A percentile compares a stretch with the other conserved stretches of the same genome.
These are phyloP conservation scores for Leucoma salicis DNA, from an alignment of 2,888 invertebrate genomes.

Conservation along the genomic window DNA sequence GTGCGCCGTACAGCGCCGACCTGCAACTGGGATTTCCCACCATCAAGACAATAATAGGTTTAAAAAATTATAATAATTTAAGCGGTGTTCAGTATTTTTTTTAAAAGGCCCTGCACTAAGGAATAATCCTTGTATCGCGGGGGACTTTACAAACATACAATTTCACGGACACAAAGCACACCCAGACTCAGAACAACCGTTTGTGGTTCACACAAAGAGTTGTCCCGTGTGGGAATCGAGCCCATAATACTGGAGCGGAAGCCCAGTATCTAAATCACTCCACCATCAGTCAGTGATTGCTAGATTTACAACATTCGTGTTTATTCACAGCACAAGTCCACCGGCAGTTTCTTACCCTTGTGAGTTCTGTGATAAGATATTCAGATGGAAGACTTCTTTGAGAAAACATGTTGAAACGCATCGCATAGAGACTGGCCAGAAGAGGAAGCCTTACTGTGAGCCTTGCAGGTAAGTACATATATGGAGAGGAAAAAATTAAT, in stretches of 20 bases:
- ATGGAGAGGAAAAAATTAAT: too few relatives aligned
- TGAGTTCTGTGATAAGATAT: constrained; percentile 56
- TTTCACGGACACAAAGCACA: too few relatives aligned
- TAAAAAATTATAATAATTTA: too few relatives aligned
- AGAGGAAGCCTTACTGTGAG: constrained; percentile 64
- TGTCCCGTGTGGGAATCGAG: neutral
- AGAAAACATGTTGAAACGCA: constrained; percentile 66
- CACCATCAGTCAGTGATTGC: neutral
- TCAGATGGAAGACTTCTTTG: constrained; percentile 66
- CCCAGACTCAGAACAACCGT: too few relatives aligned
- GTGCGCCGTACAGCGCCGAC: too few relatives aligned
- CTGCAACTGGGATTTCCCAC: too few relatives aligned
- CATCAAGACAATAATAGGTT: too few relatives aligned
- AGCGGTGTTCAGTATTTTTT: too few relatives aligned
- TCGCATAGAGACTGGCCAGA: constrained; percentile 62
- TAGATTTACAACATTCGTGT: neutral
- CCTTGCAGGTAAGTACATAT: constrained; percentile 53
- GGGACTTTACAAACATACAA: neutral
- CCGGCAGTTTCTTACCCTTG: constrained; percentile 44
- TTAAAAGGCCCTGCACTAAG: too few relatives aligned
- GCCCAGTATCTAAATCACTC: neutral
- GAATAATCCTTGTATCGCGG: too few relatives aligned
- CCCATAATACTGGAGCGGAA: neutral
- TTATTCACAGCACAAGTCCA: constrained; percentile 27
- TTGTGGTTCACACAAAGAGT: neutral